phyloP scores from a whole-genome alignment of 35 echinoderm and acorn worm genomes.

The Hemicentrotus pulcherrimus region DNA sequence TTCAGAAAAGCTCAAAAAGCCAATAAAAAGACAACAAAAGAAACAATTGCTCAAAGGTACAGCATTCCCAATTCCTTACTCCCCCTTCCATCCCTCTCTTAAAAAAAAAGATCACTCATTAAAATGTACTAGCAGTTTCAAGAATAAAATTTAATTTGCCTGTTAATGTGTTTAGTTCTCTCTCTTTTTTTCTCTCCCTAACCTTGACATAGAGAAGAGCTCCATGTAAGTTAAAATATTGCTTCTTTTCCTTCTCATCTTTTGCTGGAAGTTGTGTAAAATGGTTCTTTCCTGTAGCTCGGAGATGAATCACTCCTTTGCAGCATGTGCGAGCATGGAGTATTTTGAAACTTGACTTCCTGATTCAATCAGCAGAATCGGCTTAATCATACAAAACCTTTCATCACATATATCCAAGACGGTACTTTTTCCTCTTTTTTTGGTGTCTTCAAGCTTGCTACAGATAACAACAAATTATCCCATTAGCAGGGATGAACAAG shows the following conservation, averaged over 20 bases:
- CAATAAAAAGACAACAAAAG: too few species aligned
- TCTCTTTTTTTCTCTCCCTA: not conserved
- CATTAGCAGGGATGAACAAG: not conserved
- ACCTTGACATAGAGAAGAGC: not conserved
- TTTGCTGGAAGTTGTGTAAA: not conserved
- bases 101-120: too few species aligned
- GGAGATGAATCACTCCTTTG: not conserved
- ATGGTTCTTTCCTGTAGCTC: conserved; percentile 16
- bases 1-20: too few species aligned
- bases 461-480: too few species aligned
- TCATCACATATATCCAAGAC: not conserved
- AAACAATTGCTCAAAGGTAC: too few species aligned
- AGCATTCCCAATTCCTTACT: too few species aligned
- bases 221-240: not conserved
- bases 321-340: not conserved
- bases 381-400: conserved; percentile 10
- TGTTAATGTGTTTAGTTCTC: too few species aligned
- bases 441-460: too few species aligned
- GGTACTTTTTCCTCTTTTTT: not conserved
- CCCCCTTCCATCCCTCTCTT: too few species aligned
- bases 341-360: conserved; percentile 12
- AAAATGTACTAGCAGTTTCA: too few species aligned
- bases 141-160: too few species aligned
- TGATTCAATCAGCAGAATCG: not conserved
- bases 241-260: not conserved